These are phyloP conservation scores for Naja naja DNA, from an alignment of 2,113 vertebrate species.

Conservation along the genomic window DNA sequence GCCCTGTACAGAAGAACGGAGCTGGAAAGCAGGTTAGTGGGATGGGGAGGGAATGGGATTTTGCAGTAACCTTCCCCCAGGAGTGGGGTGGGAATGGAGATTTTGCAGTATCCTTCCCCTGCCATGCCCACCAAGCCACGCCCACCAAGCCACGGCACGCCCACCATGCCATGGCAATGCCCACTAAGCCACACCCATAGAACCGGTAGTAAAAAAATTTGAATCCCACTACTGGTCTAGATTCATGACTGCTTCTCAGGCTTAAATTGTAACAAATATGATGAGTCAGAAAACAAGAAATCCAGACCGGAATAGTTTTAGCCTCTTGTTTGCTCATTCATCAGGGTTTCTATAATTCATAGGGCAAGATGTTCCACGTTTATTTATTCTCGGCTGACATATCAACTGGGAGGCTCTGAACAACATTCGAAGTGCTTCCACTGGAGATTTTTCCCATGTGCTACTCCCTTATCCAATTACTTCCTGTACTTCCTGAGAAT, in stretches of 20 bases:
- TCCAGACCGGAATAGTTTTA: neutral
- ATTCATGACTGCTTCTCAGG: conserved; percentile 7
- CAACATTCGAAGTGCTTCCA: conserved; percentile 1
- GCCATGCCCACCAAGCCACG: no score
- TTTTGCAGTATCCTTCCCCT: no score
- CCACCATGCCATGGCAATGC: no score
- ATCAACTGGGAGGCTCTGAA: neutral
- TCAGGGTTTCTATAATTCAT: conserved; percentile 6
- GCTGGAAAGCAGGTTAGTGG: no score
- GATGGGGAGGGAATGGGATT: no score
- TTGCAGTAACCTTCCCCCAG: no score
- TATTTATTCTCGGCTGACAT: neutral
- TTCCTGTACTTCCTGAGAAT: no score
- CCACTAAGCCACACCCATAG: no score
- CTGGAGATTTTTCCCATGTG: neutral
- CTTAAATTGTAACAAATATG: conserved; percentile 28
- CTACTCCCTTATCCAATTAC: neutral
- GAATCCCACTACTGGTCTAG: neutral
- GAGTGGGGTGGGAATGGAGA: no score
- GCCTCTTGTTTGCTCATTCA: neutral
- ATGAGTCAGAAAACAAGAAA: conserved; percentile 18
- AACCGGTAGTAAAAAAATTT: no score
- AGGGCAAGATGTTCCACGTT: neutral
- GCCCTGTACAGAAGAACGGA: no score
- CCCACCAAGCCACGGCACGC: no score